Conservation (phyloP, 2,113 vertebrate genomes). For the Elachura formosa region DNA sequence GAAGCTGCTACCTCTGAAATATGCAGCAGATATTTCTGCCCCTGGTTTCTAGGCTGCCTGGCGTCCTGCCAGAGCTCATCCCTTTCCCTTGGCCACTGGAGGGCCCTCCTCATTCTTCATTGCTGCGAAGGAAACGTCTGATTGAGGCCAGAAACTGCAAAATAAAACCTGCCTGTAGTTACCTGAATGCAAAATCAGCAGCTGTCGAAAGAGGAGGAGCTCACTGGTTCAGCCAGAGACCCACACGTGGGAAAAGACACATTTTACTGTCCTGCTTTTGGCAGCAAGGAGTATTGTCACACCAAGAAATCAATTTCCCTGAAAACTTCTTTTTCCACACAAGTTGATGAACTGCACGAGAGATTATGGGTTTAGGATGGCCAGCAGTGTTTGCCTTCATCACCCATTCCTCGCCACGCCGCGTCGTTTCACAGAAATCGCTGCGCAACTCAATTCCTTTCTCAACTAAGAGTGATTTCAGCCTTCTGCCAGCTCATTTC, state of each 20-base stretch:
- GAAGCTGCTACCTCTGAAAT: not conserved
- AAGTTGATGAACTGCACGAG: not conserved
- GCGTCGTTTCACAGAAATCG: not conserved
- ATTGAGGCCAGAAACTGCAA: not conserved
- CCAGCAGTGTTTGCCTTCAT: not conserved
- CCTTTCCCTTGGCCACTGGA: slow-evolving; percentile 19
- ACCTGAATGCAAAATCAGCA: not conserved
- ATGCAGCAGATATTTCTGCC: not conserved
- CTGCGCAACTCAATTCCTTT: not conserved
- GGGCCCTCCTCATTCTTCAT: slow-evolving; percentile 42
- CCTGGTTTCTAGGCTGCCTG: not conserved
- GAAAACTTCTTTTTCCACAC: not conserved
- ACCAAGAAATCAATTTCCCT: not conserved
- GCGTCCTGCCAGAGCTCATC: not conserved
- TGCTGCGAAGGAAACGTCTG: not conserved
- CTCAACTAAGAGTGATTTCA: not conserved
- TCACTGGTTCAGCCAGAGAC: not conserved
- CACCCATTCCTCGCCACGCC: not conserved
- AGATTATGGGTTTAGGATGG: not conserved
- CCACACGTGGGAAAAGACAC: not conserved
- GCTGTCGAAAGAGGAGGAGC: not conserved
- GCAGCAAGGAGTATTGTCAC: not conserved
- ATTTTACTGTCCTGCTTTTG: not conserved
- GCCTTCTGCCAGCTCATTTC: not conserved
- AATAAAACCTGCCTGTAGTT: not conserved